Evolutionary conservation across 2,888 invertebrate species (phyloP).

Genomic region (Ashinkailepas kermadecensis): DNA sequence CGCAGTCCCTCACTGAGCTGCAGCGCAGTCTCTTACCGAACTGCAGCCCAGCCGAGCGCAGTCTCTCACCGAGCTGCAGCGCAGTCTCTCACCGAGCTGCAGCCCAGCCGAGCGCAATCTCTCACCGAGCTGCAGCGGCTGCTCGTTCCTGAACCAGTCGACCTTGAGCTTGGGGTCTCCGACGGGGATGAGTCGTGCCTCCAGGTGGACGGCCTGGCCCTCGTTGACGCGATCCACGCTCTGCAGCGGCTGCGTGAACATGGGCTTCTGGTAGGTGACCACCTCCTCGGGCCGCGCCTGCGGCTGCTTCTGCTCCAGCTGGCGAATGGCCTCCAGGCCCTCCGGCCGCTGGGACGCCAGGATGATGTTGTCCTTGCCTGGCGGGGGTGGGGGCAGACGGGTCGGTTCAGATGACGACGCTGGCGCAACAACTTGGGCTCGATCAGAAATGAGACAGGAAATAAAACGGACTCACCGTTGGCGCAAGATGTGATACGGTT

Average conservation of each 20-base stretch:
- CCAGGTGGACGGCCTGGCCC: slow-evolving; percentile 89
- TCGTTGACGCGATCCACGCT: slow-evolving; percentile 79
- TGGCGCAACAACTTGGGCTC: no score
- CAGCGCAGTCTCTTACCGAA: no score
- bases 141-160: slow-evolving; percentile 91
- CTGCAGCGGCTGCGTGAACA: slow-evolving; percentile 88
- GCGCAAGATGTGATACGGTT: no score
- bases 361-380: slow-evolving; percentile 64
- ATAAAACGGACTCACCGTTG: no score
- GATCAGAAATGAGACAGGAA: no score
- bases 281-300: slow-evolving; percentile 55
- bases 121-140: slow-evolving; percentile 73
- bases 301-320: slow-evolving; percentile 60
- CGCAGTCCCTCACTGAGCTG: no score
- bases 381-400: background rate
- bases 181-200: slow-evolving; percentile 86
- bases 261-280: slow-evolving; percentile 76
- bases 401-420: no score
- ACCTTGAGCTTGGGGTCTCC: slow-evolving; percentile 89
- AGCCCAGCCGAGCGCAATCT: background rate
- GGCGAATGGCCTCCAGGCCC: slow-evolving; percentile 82
- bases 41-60: no score
- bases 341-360: slow-evolving; percentile 89
- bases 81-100: no score
- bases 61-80: no score